Evolutionary conservation across 2,797 vertebrate species (phyloP), one percentile per base, ranked within the genome.

Genomic region (Poecilia velifera): DNA sequence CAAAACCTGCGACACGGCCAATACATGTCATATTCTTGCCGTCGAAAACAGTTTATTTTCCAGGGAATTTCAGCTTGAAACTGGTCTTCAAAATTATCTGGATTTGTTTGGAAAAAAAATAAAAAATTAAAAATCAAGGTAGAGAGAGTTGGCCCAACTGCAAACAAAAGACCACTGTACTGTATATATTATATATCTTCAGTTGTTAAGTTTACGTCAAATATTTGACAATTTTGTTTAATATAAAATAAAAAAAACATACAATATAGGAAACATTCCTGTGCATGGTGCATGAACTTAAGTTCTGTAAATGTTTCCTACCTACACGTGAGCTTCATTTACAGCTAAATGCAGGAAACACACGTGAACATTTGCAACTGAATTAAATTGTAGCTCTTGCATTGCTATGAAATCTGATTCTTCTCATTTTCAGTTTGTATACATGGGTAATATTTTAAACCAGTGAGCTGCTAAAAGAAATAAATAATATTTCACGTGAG

Each of bases 21-120:
- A 95, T 96, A 90, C 93, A 95, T 96, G 95, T 96, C 95, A 95
- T 94, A 93, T 94, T 95, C 95, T 90, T 90, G 94, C 86, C 88
- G 87, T 95, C 94, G 94, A 88, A 92, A 94, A 93, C 84, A 88
- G 94, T 96, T 96, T 96, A 95, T 96, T 96, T 96, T 96, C 93
- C 88, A 92, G 93, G 93, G 93, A 95, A 95, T 95, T 95, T 94
- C 87, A 93, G 91, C 92, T 89, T 95, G 94, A 96, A 96, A 96
- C 95, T 96, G 95, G 90, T 96, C 94, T 88, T 94, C 92, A 94
- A 93, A 95, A 95, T 96, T 95, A 96, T 86, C 88, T 88, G 95
- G 95, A 96, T 95, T 96, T 95, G 94, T 94, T 95, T 95, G 83
- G 89, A 94, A 95, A 25, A 53, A 53, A 51, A 0, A 8, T 8